Base-by-base conservation (phyloP, 2,797 vertebrate genomes). In the Neosilurus mollespiculum region DNA sequence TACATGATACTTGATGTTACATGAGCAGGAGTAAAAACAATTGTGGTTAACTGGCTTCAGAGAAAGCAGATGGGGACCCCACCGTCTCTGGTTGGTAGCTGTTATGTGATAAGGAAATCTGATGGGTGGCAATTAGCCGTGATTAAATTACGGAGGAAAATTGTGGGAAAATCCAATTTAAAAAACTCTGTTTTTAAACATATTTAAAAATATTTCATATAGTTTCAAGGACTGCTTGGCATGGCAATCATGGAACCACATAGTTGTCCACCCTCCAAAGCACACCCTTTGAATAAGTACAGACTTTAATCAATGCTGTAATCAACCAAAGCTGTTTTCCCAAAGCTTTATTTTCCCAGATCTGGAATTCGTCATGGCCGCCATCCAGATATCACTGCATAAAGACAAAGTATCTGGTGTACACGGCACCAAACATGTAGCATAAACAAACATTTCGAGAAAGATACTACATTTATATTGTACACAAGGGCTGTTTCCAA, bases 321-420 rank as follows among this genome's bases (percentile, higher is more conserved):
- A 64, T 65, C 61, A 56, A 75, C 53, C 12, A 76, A 37, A 59
- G 73, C 73, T 76, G 56, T 59, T 59, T 59, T 37, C 54, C 49
- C 54, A 22, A 34, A 59, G 76, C 22, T 64, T 64, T 59, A 78
- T 78, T 78, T 51, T 78, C 76, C 59, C 58, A 78, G 37, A n/a
- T 51, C 15, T 76, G 73, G 58, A 66, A 26, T 34, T 65, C 61
- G 12, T 22, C 76, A 64, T 64, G 43, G 61, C 43, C 65, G 43
- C 14, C 14, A 20, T 64, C 75, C 24, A 82, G 49, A 65, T 11
- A 37, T 37, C 61, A 58, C 3, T 56, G 30, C 53, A 26, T 22
- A 64, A 51, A 54, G 58, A 37, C 56, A 51, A 43, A 20, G 16
- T 49, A 53, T 71, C 67, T 81, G 54, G 66, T 58, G 53, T 59